A percentile compares a stretch with the other conserved stretches of the same genome.
These are phyloP conservation scores for Corvus cornix DNA, from an alignment of 2,113 vertebrate genomes.

Conservation along the genomic window DNA sequence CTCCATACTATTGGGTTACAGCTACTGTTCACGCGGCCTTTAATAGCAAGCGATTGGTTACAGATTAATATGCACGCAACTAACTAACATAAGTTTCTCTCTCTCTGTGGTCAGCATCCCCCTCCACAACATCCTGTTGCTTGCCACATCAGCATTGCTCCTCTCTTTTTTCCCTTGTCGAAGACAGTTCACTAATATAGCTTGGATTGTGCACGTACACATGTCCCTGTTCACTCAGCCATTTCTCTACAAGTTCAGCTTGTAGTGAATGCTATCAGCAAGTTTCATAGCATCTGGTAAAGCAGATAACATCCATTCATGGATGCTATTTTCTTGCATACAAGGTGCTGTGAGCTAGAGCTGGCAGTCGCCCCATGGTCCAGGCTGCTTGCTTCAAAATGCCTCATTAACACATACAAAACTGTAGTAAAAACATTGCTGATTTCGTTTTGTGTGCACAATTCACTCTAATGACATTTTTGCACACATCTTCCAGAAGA, in stretches of 20 bases:
- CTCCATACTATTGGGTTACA: no score
- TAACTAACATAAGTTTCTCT: no score
- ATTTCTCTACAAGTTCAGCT: not conserved
- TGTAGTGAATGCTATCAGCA: not conserved
- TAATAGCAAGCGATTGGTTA: no score
- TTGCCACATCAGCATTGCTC: no score
- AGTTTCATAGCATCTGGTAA: not conserved
- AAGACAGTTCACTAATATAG: no score
- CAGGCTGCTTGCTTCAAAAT: not conserved
- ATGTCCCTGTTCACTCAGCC: no score
- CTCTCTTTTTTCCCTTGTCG: no score
- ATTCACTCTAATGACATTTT: not conserved
- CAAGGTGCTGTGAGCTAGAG: not conserved
- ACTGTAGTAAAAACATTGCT: not conserved
- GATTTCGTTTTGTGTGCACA: not conserved
- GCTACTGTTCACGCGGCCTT: no score
- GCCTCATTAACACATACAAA: not conserved
- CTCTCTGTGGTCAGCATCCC: no score
- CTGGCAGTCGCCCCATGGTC: not conserved
- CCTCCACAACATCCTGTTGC: no score
- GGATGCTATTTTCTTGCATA: not conserved
- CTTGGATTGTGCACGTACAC: no score
- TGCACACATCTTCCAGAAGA: not conserved
- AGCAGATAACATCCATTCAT: not conserved
- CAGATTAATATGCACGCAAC: no score